Conservation (phyloP, 53 echinoderm and acorn worm genomes). For the Pentamera pediparva region DNA sequence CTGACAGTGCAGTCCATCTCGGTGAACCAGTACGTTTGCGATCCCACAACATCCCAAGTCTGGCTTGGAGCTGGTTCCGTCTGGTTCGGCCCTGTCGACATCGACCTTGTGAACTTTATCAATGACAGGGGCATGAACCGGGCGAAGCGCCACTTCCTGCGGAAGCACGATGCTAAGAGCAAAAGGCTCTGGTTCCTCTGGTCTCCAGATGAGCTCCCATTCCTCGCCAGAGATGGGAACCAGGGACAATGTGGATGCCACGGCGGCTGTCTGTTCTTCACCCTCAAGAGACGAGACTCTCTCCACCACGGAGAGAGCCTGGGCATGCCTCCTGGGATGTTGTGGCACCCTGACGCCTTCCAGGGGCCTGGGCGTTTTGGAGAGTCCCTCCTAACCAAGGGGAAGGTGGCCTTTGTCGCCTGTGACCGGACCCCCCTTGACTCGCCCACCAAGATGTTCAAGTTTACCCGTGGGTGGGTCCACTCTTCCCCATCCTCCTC, state of each 20-base stretch:
- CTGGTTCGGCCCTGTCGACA: constrained; percentile 59
- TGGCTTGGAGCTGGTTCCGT: constrained; percentile 81
- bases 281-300: constrained; percentile 33
- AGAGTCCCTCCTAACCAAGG: constrained; percentile 77
- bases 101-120: constrained; percentile 71
- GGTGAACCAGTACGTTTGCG: constrained; percentile 64
- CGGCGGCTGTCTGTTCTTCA: constrained; percentile 90
- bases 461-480: constrained; percentile 87
- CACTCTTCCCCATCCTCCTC: constrained; percentile 39
- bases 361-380: constrained; percentile 73
- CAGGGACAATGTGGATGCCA: constrained; percentile 76
- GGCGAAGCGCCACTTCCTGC: constrained; percentile 77
- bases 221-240: neutral
- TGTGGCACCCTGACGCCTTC: constrained; percentile 28
- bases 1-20: constrained; percentile 62
- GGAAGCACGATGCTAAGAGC: constrained; percentile 60
- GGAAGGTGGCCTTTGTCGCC: constrained; percentile 78
- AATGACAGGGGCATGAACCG: constrained; percentile 45
- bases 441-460: constrained; percentile 83
- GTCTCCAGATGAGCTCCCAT: constrained; percentile 37
- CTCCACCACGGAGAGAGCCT: constrained; percentile 23
- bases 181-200: constrained; percentile 92
- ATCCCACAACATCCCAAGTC: constrained; percentile 31
- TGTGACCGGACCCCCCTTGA: constrained; percentile 80
- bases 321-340: neutral